Base-by-base conservation (phyloP, 37 sponge, comb jelly and placozoan species). In the Ephydatia muelleri region DNA sequence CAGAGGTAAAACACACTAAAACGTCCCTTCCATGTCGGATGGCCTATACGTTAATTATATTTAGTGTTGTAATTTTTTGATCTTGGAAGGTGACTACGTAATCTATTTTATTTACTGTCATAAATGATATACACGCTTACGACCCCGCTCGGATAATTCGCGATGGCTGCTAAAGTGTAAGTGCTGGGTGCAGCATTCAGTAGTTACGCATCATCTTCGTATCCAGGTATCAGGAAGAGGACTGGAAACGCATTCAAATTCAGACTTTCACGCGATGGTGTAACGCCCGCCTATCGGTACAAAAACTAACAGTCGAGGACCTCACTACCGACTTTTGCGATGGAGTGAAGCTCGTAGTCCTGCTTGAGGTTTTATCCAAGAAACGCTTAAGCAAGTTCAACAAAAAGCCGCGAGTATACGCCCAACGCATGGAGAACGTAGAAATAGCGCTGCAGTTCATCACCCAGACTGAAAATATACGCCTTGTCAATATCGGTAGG, bases 211-310 rank as follows among this genome's bases (percentile, higher is more conserved):
- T 43, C 4, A 11, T 11, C 4, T 43, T 8, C 4, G 4, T 11
- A 14, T 14, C 16, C 16, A 57, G 57, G 57, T 19, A 57, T 43
- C 37, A 80, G 29, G 83, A 82, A 28, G 89, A 78, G 65, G 93
- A 90, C 9, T 95, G 96, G 96, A 92, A 93, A 29, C 80, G 86
- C 28, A 90, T 95, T 29, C 96, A 95, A 81, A 78, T 90, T 47
- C 82, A 92, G 40, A 92, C 93, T 29, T 95, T 95, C 88, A 95
- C 96, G 22, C 83, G 96, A 49, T 95, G 96, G 96, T 88, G 88
- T 79, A 95, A 95, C 82, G 91, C 92, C 74, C 90, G 92, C 66
- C 88, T 95, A 22, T 87, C 91, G 38, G 80, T 73, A 13, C 49
- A 67, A 23, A 71, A 76, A 37, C 39, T 84, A 57, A 65, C 38